These are phyloP conservation scores for Bostrychus sinensis DNA, from an alignment of 2,113 vertebrate species.

Conservation along the genomic window DNA sequence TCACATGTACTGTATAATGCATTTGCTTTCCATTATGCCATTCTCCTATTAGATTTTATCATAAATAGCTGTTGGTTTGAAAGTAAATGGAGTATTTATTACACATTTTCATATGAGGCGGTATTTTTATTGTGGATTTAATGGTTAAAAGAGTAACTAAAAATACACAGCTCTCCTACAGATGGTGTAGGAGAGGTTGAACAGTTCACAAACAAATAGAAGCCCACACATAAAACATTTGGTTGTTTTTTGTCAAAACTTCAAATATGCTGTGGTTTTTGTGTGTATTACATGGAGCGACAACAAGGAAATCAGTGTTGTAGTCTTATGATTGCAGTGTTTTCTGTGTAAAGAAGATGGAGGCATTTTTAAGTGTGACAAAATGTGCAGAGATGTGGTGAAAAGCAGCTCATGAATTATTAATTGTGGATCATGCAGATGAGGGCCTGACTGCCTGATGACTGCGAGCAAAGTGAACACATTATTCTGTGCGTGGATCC, in stretches of 20 bases:
- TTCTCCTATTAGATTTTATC: conserved; percentile 17
- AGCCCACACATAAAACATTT: not conserved
- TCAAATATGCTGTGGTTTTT: not conserved
- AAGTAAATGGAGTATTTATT: not conserved
- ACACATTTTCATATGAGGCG: not conserved
- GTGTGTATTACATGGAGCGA: not conserved
- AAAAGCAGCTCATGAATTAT: conserved; percentile 65
- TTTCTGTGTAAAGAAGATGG: not conserved
- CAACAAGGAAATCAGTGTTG: not conserved
- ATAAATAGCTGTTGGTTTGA: not conserved
- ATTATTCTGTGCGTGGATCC: conserved; percentile 62
- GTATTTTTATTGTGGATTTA: not conserved
- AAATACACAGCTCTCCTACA: conserved; percentile 2
- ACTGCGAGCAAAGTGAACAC: conserved; percentile 58
- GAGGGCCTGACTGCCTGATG: conserved; percentile 58
- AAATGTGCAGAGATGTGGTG: conserved; percentile 24
- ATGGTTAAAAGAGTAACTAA: conserved; percentile 14
- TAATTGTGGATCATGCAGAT: conserved; percentile 64
- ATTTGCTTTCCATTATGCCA: conserved; percentile 23
- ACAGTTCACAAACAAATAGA: conserved; percentile 2
- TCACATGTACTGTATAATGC: conserved; percentile 13
- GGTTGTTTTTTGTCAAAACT: not conserved
- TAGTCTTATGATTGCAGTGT: not conserved
- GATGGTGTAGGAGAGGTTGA: not conserved
- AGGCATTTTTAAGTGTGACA: conserved; percentile 34